Evolutionary conservation across 2,113 vertebrate genomes (phyloP).

Genomic region (Callopanchax toddi): DNA sequence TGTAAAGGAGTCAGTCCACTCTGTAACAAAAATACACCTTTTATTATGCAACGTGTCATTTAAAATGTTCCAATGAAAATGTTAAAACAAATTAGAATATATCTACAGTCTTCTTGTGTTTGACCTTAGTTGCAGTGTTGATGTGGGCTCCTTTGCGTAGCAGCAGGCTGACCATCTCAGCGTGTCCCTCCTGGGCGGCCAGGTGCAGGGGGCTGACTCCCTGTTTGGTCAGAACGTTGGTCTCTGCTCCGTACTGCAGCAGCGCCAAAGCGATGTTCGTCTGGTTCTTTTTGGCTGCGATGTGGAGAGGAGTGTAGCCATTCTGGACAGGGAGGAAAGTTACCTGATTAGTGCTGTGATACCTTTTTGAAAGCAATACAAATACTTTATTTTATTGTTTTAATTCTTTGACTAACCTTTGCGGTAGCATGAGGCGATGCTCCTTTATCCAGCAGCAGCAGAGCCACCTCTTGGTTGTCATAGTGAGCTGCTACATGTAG

Average conservation of each 20-base stretch:
- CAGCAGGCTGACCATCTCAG: conserved; percentile 89
- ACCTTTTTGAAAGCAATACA: not conserved
- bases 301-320: conserved; percentile 96
- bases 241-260: conserved; percentile 89
- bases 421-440: conserved; percentile 93
- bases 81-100: too few relatives aligned
- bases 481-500: conserved; percentile 99
- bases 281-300: conserved; percentile 97
- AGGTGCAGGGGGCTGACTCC: conserved; percentile 93
- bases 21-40: conserved; percentile 69
- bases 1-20: conserved; percentile 92
- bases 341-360: not conserved
- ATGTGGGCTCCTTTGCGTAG: conserved; percentile 89
- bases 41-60: not conserved
- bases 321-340: conserved; percentile 78
- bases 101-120: not conserved
- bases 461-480: conserved; percentile 96
- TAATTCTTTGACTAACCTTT: conserved; percentile 81
- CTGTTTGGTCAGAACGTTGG: conserved; percentile 91
- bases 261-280: conserved; percentile 88
- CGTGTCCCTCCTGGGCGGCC: conserved; percentile 93
- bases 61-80: too few relatives aligned
- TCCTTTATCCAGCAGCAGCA: conserved; percentile 95
- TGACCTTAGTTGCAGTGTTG: conserved; percentile 90
- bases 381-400: too few relatives aligned